Evolutionary conservation across 2,888 invertebrate genomes (phyloP).

Genomic region (Nemoura dubitans): DNA sequence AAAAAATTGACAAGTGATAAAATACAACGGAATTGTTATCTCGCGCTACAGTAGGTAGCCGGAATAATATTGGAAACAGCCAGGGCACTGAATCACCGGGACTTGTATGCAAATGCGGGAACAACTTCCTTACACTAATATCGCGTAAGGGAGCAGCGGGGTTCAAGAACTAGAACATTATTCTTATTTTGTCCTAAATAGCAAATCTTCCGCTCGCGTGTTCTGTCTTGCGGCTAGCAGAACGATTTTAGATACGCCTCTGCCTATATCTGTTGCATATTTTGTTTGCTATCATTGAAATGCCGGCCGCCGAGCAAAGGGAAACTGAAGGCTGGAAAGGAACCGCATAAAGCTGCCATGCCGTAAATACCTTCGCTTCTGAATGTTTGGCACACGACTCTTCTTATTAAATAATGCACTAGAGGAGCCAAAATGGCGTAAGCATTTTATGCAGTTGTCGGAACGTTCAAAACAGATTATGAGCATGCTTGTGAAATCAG

Average conservation of each 20-base stretch:
- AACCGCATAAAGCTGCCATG: background rate
- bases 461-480: background rate
- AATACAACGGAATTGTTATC: background rate
- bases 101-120: background rate
- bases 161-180: background rate
- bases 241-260: background rate
- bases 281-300: background rate
- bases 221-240: background rate
- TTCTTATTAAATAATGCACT: background rate
- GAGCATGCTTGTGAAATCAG: background rate
- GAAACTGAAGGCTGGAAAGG: background rate
- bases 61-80: background rate
- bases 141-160: background rate
- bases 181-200: constrained; percentile 12
- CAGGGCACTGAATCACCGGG: background rate
- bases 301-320: background rate
- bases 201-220: constrained; percentile 7
- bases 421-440: background rate
- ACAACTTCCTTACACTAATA: background rate
- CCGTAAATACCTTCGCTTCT: background rate
- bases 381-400: background rate
- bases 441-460: background rate
- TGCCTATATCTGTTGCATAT: constrained; percentile 2
- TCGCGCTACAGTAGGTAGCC: background rate
- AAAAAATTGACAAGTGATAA: background rate